Conservation (phyloP, 2,797 vertebrate genomes). For the Acrocephalus scirpaceus region DNA sequence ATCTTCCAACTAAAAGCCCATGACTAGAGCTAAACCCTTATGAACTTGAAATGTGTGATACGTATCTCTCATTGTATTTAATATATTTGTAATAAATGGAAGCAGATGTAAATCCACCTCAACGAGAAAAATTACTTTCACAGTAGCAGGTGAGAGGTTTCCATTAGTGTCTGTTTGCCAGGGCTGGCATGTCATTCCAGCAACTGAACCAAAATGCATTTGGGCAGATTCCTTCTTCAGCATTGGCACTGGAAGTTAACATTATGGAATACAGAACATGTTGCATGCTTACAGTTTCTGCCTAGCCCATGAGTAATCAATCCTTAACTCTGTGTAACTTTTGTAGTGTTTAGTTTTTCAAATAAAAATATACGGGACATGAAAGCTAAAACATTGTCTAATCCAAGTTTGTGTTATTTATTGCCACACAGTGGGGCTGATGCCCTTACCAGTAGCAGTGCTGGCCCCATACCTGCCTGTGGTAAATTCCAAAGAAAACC, state of each 20-base stretch:
- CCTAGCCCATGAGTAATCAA: neutral
- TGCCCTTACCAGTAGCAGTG: neutral
- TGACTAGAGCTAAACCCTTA: neutral
- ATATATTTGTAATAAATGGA: neutral
- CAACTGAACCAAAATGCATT: neutral
- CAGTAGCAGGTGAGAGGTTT: neutral
- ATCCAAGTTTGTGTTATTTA: neutral
- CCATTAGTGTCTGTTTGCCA: neutral
- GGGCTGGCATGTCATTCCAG: neutral
- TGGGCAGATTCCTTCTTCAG: neutral
- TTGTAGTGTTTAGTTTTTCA: neutral
- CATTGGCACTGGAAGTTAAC: neutral
- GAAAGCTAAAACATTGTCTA: neutral
- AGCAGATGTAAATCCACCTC: neutral
- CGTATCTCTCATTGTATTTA: neutral
- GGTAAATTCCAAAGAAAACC: neutral
- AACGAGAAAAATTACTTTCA: neutral
- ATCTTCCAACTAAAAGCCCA: neutral
- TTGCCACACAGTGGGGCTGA: neutral
- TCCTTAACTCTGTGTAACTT: neutral
- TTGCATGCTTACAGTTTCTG: neutral
- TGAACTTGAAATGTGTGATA: accelerated
- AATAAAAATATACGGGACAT: neutral
- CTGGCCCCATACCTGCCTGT: neutral
- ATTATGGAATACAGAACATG: accelerated